Evolutionary conservation across 2,888 invertebrate species (phyloP), one percentile per base, ranked within the genome.

Genomic region (Lepidocyrtoides sp.): DNA sequence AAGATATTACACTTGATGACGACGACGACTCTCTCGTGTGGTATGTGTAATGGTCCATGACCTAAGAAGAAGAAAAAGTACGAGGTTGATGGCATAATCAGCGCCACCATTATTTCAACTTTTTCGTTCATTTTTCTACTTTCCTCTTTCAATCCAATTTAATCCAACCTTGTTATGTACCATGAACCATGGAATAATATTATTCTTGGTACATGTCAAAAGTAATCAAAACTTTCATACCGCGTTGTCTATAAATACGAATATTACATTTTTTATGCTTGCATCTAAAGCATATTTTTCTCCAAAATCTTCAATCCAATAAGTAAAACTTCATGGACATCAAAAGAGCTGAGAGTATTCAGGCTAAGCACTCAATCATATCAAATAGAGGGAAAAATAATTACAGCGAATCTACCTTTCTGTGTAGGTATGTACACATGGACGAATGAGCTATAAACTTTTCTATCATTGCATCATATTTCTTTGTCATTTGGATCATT

Each of bases 31-130:
- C n/a, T n/a, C 14, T 66, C n/a, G n/a, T 32, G 32, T 66, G 66
- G 66, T 32, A 44, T 85, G 51, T 66, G 29, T 44, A 44, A 63
- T 87, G 87, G 87, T 87, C 87, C 87, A 87, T 87, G 87, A 87
- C 87, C 87, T 87, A 87, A 66, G 79, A 36, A 66, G n/a, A n/a
- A n/a, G n/a, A n/a, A 69, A 57, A 60, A 41, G 69, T 66, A 81
- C 32, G 79, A 87, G 87, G 79, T 87, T 87, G 79, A 86, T 86
- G 77, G 77, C 77, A 86, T 79, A 81, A 87, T 87, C 79, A 69
- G 51, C 48, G 48, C 77, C 14, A 48, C 51, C 14, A 20, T 51
- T 26, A 48, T 51, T 77, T 51, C 77, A 48, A 77, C 51, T 48
- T 77, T 77, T 77, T 77, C 26, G 12, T 77, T 77, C 48, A 51